These are phyloP conservation scores for Poeciliopsis paucimaculata DNA, from an alignment of 2,797 vertebrate species.

Conservation along the genomic window DNA sequence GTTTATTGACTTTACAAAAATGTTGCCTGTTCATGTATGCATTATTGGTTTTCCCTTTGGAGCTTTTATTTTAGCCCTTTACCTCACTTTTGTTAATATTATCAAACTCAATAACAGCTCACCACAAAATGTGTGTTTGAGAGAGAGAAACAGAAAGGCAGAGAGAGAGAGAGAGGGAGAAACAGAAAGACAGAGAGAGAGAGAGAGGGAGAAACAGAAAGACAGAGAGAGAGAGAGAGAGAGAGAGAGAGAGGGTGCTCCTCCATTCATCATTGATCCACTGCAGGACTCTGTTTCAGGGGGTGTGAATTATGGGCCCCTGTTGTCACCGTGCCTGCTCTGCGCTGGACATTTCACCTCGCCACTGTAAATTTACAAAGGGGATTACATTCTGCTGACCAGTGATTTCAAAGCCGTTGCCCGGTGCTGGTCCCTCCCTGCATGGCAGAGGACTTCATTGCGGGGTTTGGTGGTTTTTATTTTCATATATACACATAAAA, in stretches of 20 bases:
- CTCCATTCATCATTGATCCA: slow-evolving; percentile 78
- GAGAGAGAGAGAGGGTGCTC: slow-evolving; percentile 46
- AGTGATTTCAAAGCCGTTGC: slow-evolving; percentile 50
- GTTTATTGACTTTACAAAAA: slow-evolving; percentile 4
- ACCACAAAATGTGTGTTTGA: slow-evolving; percentile 13
- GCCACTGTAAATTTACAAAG: slow-evolving; percentile 71
- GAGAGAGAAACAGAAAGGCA: slow-evolving; percentile 44
- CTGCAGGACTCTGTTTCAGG: slow-evolving; percentile 74
- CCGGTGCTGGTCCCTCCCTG: not conserved
- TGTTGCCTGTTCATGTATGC: not conserved
- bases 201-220: slow-evolving; percentile 35
- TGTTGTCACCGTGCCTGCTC: slow-evolving; percentile 73
- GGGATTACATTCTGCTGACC: slow-evolving; percentile 68
- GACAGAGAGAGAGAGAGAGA: slow-evolving; percentile 46
- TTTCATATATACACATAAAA: not conserved
- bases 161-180: slow-evolving; percentile 35
- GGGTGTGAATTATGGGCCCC: slow-evolving; percentile 77
- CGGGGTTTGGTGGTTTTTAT: slow-evolving; percentile 48
- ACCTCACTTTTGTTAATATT: slow-evolving; percentile 6
- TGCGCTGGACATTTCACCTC: slow-evolving; percentile 74
- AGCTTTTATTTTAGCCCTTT: not conserved
- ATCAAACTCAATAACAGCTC: slow-evolving; percentile 18
- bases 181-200: slow-evolving; percentile 40
- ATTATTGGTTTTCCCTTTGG: not conserved
- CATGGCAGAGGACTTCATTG: slow-evolving; percentile 48